These are phyloP conservation scores for Syrrhaptes paradoxus DNA, from an alignment of 2,113 vertebrate genomes.

Conservation along the genomic window DNA sequence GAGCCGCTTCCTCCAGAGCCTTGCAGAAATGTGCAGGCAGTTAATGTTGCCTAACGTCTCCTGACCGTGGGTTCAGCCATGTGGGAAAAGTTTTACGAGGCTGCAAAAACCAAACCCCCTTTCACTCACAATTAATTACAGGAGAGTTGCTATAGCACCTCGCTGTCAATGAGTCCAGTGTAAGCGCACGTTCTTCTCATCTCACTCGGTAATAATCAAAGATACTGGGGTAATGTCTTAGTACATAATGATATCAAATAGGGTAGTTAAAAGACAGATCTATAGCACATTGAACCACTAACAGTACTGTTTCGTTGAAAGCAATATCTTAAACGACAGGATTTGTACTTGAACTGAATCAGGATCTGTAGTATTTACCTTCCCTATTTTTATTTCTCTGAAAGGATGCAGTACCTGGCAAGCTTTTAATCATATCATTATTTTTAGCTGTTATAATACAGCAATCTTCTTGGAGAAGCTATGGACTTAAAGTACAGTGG, in stretches of 20 bases:
- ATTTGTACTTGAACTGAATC: not conserved
- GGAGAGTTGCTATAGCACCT: conserved; percentile 80
- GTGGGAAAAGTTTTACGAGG: conserved; percentile 87
- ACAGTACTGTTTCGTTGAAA: conserved; percentile 5
- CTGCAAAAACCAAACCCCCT: conserved; percentile 82
- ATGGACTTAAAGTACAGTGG: conserved; percentile 46
- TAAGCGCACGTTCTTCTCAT: conserved; percentile 77
- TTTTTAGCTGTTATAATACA: not conserved
- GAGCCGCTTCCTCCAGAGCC: conserved; percentile 75
- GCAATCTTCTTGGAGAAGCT: conserved; percentile 31
- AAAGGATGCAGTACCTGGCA: not conserved
- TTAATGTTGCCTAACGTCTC: conserved; percentile 93
- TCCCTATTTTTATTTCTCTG: conserved; percentile 5
- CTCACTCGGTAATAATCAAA: conserved; percentile 84
- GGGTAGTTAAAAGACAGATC: conserved; percentile 19
- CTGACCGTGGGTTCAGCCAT: conserved; percentile 90
- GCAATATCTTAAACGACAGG: not conserved
- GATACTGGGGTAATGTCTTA: conserved; percentile 62
- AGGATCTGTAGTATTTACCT: not conserved
- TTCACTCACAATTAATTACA: conserved; percentile 92
- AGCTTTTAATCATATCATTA: conserved; percentile 25
- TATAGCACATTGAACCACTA: conserved; percentile 1
- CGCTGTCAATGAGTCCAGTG: conserved; percentile 76
- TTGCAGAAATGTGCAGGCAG: conserved; percentile 81
- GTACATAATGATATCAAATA: conserved; percentile 18